phyloP scores from a whole-genome alignment of 2,113 vertebrate species.

The Poeciliopsis retropinna region DNA sequence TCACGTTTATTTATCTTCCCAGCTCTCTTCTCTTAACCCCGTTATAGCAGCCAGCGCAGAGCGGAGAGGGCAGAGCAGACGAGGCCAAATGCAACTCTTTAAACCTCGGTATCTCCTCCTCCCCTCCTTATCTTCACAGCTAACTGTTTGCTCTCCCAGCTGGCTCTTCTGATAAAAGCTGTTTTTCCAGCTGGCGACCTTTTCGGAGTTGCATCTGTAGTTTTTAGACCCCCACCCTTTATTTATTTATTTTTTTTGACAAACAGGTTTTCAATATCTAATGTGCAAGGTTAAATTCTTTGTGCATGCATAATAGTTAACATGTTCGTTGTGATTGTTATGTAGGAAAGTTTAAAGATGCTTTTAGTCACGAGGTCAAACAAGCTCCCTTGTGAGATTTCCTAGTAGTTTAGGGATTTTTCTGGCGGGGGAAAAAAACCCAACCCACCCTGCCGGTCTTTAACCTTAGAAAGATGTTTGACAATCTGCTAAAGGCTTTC shows the following conservation, averaged over 20 bases:
- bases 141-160: conserved; percentile 35
- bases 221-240: not conserved
- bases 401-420: conserved; percentile 64
- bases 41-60: conserved; percentile 39
- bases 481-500: conserved; percentile 45
- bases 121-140: conserved; percentile 45
- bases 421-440: conserved; percentile 46
- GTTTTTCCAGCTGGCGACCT: conserved; percentile 18
- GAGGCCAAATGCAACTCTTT: conserved; percentile 43
- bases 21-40: conserved; percentile 21
- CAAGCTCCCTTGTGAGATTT: conserved; percentile 29
- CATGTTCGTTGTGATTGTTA: not conserved
- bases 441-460: conserved; percentile 64
- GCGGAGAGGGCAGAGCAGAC: conserved; percentile 20
- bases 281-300: not conserved
- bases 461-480: conserved; percentile 49
- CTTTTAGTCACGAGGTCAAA: not conserved
- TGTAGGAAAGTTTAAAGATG: not conserved
- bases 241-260: conserved; percentile 15
- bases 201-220: conserved; percentile 1
- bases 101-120: conserved; percentile 45
- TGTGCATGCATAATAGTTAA: not conserved
- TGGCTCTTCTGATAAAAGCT: conserved; percentile 39
- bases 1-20: conserved; percentile 50
- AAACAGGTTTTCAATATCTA: conserved; percentile 2